Evolutionary conservation across 2,113 vertebrate species (phyloP), one percentile per base, ranked within the genome.

Genomic region (Hystrix brachyura): DNA sequence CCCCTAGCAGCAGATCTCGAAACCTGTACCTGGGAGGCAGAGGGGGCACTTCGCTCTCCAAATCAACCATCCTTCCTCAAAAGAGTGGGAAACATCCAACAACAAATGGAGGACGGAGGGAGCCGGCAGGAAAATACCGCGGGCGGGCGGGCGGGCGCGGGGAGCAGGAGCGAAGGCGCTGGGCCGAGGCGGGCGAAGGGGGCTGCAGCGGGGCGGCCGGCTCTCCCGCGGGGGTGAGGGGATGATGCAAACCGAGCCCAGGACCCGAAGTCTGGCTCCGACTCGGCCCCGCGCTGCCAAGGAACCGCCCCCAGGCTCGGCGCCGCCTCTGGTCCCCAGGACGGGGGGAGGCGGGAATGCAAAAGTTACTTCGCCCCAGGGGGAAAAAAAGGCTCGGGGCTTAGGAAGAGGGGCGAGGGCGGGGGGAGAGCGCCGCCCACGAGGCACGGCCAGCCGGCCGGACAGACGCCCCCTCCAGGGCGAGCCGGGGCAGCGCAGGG

Each of bases 1-100:
- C 99, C 71, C 99, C 99, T 12, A 99, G 98, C 95, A 99, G 99
- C 98, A 99, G 96, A 98, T 99, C 99, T 95, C 99, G 99, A 98
- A 99, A 99, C 87, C 99, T 98, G 97, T 99, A 99, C 97, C 99
- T 99, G 80, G 99, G 99, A 11, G 99, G 99, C 55, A 99, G 99
- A 67, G 99, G 99, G 14, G 99, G 99, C 72, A 99, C 99, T 96
- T 99, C 99, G 51, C 98, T 99, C 98, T 99, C 99, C 97, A 98
- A 90, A 97, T 99, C 98, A 94, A 99, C 99, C 99, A 99, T 99
- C 96, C 98, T 99, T 94, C 76, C 86, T 97, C 84, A 86, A 12
- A 43, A 51, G 67, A 85, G 71, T 38, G 91, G 76, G 96, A 23
- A 59, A 48, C 87, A 93, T 83, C 21, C 53, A 83, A 57, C 83